A percentile compares a stretch with the other conserved stretches of the same genome.
phyloP scores from a whole-genome alignment of 2,113 vertebrate genomes.

The Monopterus albus region DNA sequence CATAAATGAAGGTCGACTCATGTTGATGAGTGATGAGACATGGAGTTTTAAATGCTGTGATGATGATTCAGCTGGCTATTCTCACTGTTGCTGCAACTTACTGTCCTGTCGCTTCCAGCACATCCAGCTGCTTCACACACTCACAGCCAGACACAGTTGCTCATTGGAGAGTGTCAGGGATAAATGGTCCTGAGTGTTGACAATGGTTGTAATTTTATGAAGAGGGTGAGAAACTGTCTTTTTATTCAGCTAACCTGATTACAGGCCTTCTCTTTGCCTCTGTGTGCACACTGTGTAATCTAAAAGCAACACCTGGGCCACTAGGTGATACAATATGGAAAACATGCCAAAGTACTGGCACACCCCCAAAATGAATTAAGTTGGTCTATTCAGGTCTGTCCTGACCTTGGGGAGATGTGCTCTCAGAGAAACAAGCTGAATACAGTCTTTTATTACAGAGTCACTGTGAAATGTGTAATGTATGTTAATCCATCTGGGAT shows the following conservation, averaged over 20 bases:
- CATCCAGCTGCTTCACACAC: slow-evolving; percentile 39
- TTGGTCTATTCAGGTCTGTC: slow-evolving; percentile 74
- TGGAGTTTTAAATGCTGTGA: slow-evolving; percentile 70
- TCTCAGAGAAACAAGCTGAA: slow-evolving; percentile 60
- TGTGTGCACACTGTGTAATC: slow-evolving; percentile 79
- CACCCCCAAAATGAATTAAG: slow-evolving; percentile 72
- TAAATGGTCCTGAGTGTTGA: slow-evolving; percentile 79
- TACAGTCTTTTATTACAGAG: slow-evolving; percentile 72
- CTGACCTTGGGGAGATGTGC: slow-evolving; percentile 74
- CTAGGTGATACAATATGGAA: slow-evolving; percentile 74
- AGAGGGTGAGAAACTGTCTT: slow-evolving; percentile 72
- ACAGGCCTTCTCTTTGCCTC: slow-evolving; percentile 72
- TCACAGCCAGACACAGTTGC: slow-evolving; percentile 76
- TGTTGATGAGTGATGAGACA: slow-evolving; percentile 59
- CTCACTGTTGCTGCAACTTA: slow-evolving; percentile 47
- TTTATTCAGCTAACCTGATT: slow-evolving; percentile 81
- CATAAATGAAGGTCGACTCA: too few relatives aligned
- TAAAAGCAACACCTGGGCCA: slow-evolving; percentile 81
- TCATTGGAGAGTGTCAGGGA: slow-evolving; percentile 75
- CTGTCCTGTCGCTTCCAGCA: slow-evolving; percentile 29
- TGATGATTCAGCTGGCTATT: slow-evolving; percentile 75
- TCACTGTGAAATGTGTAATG: slow-evolving; percentile 70
- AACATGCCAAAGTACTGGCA: slow-evolving; percentile 69
- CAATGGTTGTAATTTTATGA: slow-evolving; percentile 80
- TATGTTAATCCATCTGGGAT: slow-evolving; percentile 76